Percentiles rank a stretch among this genome's conserved stretches.
phyloP scores from a whole-genome alignment of 1,140 invertebrate species.

The Drosophila arawakana region DNA sequence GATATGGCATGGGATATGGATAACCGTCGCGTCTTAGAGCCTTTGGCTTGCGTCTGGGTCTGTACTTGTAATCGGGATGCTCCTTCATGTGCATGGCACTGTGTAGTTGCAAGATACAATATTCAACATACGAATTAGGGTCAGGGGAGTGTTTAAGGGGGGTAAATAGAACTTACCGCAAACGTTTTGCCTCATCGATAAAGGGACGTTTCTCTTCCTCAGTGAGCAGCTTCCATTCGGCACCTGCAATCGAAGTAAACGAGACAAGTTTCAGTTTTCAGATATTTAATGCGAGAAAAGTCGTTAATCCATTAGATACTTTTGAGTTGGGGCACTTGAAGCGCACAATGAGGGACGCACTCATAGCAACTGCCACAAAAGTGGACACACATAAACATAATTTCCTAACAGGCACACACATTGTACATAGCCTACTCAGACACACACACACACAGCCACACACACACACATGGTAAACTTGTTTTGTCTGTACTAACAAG shows the following conservation, averaged over 20 bases:
- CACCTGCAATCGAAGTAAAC: conserved; percentile 87
- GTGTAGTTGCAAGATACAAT: not conserved
- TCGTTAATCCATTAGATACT: conserved; percentile 77
- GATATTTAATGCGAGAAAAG: conserved; percentile 28
- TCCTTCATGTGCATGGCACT: conserved; percentile 97
- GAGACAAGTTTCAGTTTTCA: conserved; percentile 8
- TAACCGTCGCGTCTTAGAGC: conserved; percentile 97
- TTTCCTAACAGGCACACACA: conserved; percentile 37
- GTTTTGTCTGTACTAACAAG: conserved; percentile 63
- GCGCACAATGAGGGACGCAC: conserved; percentile 54
- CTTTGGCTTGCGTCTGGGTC: conserved; percentile 94
- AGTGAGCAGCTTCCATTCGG: conserved; percentile 97
- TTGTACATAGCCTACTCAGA: not conserved
- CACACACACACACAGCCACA: conserved; percentile 10
- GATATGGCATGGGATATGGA: conserved; percentile 96
- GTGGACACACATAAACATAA: conserved; percentile 58
- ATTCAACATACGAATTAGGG: not conserved
- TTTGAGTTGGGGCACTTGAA: conserved; percentile 44
- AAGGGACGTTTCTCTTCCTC: conserved; percentile 99
- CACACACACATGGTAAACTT: conserved; percentile 41
- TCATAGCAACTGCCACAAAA: conserved; percentile 47
- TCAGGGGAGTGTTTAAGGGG: not conserved
- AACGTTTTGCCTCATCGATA: conserved; percentile 97
- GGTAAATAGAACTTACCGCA: conserved; percentile 84
- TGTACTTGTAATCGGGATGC: conserved; percentile 95